Evolutionary conservation across 1,140 invertebrate genomes (phyloP).

Genomic region (Cyrtorhinus lividipennis): DNA sequence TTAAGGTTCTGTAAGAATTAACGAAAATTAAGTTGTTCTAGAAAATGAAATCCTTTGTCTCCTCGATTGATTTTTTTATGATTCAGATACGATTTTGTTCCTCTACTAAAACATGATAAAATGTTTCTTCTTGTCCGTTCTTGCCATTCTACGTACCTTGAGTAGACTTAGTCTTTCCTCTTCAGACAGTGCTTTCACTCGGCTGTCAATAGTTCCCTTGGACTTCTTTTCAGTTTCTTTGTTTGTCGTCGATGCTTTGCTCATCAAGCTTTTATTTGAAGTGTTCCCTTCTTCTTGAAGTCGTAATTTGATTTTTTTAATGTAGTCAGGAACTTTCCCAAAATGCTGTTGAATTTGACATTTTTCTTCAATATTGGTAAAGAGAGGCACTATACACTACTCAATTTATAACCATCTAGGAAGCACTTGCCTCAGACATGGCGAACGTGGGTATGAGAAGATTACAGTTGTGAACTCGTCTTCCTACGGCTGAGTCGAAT

Average conservation of each 20-base stretch:
- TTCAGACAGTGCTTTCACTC: not conserved
- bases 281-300: constrained; percentile 28
- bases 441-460: constrained; percentile 19
- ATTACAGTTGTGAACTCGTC: constrained; percentile 18
- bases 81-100: too few species aligned
- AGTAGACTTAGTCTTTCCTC: not conserved
- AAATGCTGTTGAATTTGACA: constrained; percentile 33
- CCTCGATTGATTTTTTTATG: too few species aligned
- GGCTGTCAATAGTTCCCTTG: not conserved
- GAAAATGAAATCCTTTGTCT: not conserved
- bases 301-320: constrained; percentile 27
- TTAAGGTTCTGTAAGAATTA: constrained; percentile 50
- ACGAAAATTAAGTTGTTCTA: too few species aligned
- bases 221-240: not conserved
- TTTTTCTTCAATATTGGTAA: too few species aligned
- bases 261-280: not conserved
- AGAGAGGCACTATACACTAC: not conserved
- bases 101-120: too few species aligned
- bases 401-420: not conserved
- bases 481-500: constrained; percentile 12
- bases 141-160: too few species aligned
- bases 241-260: not conserved
- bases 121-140: too few species aligned
- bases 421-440: constrained; percentile 19
- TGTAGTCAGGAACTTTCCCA: constrained; percentile 40